These are phyloP conservation scores for Acanthaster planci DNA, from an alignment of 35 echinoderm and acorn worm species.

Conservation along the genomic window DNA sequence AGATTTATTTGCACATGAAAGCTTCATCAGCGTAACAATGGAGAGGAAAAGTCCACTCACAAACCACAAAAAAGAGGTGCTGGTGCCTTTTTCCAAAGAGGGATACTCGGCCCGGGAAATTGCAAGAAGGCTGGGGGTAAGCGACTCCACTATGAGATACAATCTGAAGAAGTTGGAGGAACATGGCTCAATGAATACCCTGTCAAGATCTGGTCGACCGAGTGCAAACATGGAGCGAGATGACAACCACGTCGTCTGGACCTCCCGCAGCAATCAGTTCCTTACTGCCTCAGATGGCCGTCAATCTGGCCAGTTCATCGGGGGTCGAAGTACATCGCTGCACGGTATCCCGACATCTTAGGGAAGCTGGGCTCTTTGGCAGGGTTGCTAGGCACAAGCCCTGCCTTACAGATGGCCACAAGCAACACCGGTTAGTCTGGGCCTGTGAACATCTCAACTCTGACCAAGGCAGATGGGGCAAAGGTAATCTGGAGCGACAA, in stretches of 20 bases:
- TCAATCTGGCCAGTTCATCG: not conserved
- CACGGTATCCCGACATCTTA: too few relatives aligned
- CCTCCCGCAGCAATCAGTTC: not conserved
- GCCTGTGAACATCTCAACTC: too few relatives aligned
- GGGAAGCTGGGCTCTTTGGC: too few relatives aligned
- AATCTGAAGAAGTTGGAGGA: not conserved
- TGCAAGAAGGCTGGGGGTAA: not conserved
- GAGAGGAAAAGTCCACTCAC: not conserved
- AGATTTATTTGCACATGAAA: not conserved
- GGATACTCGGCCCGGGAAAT: not conserved
- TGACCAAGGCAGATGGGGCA: too few relatives aligned
- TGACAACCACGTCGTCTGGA: not conserved
- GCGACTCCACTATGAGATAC: not conserved
- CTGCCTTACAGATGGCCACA: too few relatives aligned
- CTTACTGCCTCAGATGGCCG: not conserved
- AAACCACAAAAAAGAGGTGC: not conserved
- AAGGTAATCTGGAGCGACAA: too few relatives aligned
- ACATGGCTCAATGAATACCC: not conserved
- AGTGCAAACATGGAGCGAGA: not conserved
- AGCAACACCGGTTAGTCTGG: too few relatives aligned
- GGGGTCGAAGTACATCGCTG: not conserved
- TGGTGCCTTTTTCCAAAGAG: not conserved
- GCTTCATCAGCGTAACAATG: not conserved
- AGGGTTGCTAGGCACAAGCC: too few relatives aligned
- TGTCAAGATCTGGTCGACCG: not conserved